Evolutionary conservation across 2,113 vertebrate species (phyloP).

Genomic region (Balaenoptera acutorostrata): DNA sequence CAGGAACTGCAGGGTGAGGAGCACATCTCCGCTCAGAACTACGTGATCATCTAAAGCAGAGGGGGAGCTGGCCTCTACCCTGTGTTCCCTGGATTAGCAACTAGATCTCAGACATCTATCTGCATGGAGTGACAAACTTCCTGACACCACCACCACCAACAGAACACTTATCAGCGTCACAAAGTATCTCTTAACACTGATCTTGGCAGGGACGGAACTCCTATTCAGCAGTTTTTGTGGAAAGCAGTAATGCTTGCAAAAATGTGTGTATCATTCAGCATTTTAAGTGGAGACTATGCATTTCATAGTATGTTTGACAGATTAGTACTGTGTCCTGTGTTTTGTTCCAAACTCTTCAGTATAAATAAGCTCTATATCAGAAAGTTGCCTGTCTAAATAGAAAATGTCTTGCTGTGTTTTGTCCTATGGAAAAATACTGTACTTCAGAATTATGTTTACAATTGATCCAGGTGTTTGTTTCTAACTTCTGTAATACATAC

Average conservation of each 20-base stretch:
- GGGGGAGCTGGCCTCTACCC: constrained; percentile 85
- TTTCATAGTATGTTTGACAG: constrained; percentile 90
- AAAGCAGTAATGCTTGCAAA: constrained; percentile 83
- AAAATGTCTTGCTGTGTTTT: constrained; percentile 91
- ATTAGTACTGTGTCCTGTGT: constrained; percentile 90
- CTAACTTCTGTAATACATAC: constrained; percentile 86
- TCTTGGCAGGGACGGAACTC: constrained; percentile 84
- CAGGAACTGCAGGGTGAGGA: constrained; percentile 84
- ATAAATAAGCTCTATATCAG: constrained; percentile 94
- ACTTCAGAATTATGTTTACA: constrained; percentile 93
- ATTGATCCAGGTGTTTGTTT: constrained; percentile 89
- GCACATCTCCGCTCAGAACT: constrained; percentile 85
- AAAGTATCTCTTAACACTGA: constrained; percentile 80
- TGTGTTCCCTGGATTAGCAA: constrained; percentile 39
- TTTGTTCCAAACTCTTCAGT: constrained; percentile 92
- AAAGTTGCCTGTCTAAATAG: constrained; percentile 89
- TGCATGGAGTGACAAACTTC: constrained; percentile 91
- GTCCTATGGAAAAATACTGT: constrained; percentile 86
- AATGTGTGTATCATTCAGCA: constrained; percentile 75
- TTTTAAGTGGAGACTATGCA: constrained; percentile 90
- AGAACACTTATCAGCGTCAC: constrained; percentile 74
- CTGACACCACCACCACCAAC: constrained; percentile 69
- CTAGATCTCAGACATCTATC: constrained; percentile 71
- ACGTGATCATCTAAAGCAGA: constrained; percentile 85
- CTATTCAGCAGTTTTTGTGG: constrained; percentile 78